A percentile compares a stretch with the other conserved stretches of the same genome.
phyloP scores from a whole-genome alignment of 2,797 vertebrate species.

The Epinephelus awoara region DNA sequence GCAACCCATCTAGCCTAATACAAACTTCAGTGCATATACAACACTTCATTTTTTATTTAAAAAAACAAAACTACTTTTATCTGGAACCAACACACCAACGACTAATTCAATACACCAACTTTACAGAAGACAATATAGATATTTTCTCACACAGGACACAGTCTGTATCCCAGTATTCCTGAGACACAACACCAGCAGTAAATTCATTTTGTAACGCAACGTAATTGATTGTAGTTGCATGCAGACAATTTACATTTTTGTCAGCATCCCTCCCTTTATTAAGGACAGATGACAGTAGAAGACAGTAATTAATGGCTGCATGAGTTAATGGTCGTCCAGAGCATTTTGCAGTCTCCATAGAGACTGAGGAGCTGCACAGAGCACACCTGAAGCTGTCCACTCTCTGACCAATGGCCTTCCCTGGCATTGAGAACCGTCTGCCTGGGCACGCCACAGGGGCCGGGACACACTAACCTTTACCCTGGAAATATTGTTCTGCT shows the following conservation, averaged over 20 bases:
- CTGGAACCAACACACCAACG: conserved; percentile 9
- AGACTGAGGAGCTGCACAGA: conserved; percentile 60
- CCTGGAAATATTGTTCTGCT: conserved; percentile 72
- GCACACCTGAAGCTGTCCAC: conserved; percentile 77
- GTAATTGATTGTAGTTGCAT: conserved; percentile 59
- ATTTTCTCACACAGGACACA: conserved; percentile 27
- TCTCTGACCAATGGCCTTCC: conserved; percentile 75
- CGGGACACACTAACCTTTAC: conserved; percentile 78
- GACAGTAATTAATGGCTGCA: conserved; percentile 77
- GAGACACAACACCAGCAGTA: conserved; percentile 39
- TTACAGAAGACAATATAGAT: conserved; percentile 4
- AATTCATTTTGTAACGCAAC: conserved; percentile 30
- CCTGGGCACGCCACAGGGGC: conserved; percentile 67
- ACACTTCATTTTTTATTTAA: conserved; percentile 1
- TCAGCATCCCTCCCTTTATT: conserved; percentile 65
- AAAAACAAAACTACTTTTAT: neutral
- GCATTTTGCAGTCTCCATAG: conserved; percentile 75
- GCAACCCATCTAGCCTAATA: neutral
- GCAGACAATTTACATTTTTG: conserved; percentile 53
- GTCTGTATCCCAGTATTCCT: conserved; percentile 25
- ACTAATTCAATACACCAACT: neutral
- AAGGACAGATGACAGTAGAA: conserved; percentile 72
- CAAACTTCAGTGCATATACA: neutral
- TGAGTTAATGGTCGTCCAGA: conserved; percentile 73
- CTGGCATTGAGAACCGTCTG: conserved; percentile 62